Percentiles rank a stretch among this genome's conserved stretches.
These are phyloP conservation scores for Orchesella flavescens DNA, from an alignment of 2,888 invertebrate species.

Conservation along the genomic window DNA sequence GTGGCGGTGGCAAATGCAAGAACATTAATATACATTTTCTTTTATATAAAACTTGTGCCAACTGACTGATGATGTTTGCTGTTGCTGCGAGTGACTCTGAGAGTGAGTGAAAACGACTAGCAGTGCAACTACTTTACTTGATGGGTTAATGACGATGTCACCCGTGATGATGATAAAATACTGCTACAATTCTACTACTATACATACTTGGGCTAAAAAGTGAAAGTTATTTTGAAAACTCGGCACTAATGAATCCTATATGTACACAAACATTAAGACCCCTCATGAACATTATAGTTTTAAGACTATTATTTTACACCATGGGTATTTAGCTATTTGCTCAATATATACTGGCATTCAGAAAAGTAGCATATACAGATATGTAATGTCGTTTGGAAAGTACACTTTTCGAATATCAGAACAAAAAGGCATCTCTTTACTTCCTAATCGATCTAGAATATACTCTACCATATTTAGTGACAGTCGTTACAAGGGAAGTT, in stretches of 20 bases:
- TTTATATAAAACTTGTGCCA: not conserved
- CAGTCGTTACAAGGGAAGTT: too few species aligned
- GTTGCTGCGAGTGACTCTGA: conserved; percentile 27
- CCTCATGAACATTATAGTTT: too few species aligned
- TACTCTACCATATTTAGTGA: too few species aligned
- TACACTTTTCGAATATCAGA: too few species aligned
- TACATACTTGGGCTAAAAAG: conserved; percentile 6
- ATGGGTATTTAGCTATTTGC: too few species aligned
- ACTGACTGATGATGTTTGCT: conserved; percentile 37
- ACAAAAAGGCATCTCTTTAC: too few species aligned
- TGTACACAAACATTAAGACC: not conserved
- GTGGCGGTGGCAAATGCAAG: conserved; percentile 8
- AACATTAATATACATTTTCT: conserved; percentile 32
- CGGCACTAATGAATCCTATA: conserved; percentile 2
- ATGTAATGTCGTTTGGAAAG: too few species aligned
- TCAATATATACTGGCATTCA: not conserved
- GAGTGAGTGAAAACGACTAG: conserved; percentile 10
- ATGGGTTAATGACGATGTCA: conserved; percentile 36
- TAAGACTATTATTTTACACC: too few species aligned
- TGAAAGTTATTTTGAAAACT: conserved; percentile 19
- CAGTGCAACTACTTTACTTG: conserved; percentile 1
- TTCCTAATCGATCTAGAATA: too few species aligned
- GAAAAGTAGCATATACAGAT: too few species aligned
- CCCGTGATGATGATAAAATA: conserved; percentile 34
- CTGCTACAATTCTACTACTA: conserved; percentile 9